Evolutionary conservation across 2,113 vertebrate species (phyloP).

Genomic region (Reinhardtius hippoglossoides): DNA sequence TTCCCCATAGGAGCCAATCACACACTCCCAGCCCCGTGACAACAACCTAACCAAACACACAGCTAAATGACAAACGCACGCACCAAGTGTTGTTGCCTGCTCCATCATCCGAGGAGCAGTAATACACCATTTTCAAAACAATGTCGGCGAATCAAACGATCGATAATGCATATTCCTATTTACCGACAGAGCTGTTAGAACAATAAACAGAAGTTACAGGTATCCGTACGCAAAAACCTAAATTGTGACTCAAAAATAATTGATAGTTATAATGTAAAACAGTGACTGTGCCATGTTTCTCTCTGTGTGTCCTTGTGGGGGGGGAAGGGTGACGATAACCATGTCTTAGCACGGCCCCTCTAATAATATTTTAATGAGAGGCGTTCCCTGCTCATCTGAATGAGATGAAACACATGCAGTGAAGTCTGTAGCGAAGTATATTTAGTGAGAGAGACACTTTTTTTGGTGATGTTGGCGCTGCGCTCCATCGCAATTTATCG

Average conservation of each 20-base stretch:
- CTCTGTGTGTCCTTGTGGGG: no score
- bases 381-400: background rate
- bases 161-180: background rate
- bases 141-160: background rate
- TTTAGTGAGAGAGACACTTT: background rate
- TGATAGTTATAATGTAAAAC: background rate
- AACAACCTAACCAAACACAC: background rate
- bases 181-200: no score
- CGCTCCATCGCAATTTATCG: no score
- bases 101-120: background rate
- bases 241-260: no score
- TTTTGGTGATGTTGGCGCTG: background rate
- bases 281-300: background rate
- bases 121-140: constrained; percentile 3
- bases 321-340: no score
- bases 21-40: background rate
- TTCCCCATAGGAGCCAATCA: background rate
- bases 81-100: background rate
- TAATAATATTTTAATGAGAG: background rate
- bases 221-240: no score
- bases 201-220: no score
- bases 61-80: no score
- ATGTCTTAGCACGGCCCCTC: background rate
- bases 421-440: background rate
- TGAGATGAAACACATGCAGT: background rate